Conservation (phyloP, 2,888 invertebrate species). For the Protula sp. region DNA sequence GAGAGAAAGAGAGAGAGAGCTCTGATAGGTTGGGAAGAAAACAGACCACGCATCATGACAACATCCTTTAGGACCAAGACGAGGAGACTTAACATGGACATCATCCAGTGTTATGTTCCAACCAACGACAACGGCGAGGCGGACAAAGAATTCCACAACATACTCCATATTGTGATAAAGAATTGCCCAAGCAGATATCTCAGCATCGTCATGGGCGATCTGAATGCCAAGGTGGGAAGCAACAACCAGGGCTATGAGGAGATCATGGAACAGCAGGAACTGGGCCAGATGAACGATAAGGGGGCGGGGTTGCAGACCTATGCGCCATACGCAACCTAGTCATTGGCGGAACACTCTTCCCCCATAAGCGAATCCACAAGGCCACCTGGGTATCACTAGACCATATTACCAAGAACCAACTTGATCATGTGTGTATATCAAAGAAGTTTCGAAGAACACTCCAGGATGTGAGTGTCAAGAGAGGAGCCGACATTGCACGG, state of each 20-base stretch:
- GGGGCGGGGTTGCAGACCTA: not conserved
- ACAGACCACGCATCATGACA: slow-evolving; percentile 4
- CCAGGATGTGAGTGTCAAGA: not conserved
- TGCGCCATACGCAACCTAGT: too few species aligned
- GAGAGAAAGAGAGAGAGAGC: slow-evolving; percentile 3
- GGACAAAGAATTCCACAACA: slow-evolving; percentile 2
- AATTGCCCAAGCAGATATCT: not conserved
- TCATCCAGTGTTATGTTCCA: slow-evolving; percentile 8
- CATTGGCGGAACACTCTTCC: too few species aligned
- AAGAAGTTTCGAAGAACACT: not conserved
- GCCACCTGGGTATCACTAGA: slow-evolving; percentile 20
- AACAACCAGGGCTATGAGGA: slow-evolving; percentile 25
- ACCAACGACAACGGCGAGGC: slow-evolving; percentile 10
- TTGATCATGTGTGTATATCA: slow-evolving; percentile 4
- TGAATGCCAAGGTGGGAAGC: slow-evolving; percentile 29
- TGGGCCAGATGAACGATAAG: slow-evolving; percentile 12
- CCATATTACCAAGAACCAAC: slow-evolving; percentile 14
- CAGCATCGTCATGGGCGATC: slow-evolving; percentile 15
- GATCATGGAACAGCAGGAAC: slow-evolving; percentile 18
- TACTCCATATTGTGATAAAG: slow-evolving; percentile 12
- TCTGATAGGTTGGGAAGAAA: slow-evolving; percentile 12
- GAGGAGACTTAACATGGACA: not conserved
- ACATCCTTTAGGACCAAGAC: slow-evolving; percentile 4
- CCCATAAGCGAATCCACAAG: slow-evolving; percentile 20
- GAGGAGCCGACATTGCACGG: not conserved